A percentile compares a stretch with the other conserved stretches of the same genome.
Conservation (phyloP, 1,140 invertebrate genomes). For the Palaemon carinicauda region DNA sequence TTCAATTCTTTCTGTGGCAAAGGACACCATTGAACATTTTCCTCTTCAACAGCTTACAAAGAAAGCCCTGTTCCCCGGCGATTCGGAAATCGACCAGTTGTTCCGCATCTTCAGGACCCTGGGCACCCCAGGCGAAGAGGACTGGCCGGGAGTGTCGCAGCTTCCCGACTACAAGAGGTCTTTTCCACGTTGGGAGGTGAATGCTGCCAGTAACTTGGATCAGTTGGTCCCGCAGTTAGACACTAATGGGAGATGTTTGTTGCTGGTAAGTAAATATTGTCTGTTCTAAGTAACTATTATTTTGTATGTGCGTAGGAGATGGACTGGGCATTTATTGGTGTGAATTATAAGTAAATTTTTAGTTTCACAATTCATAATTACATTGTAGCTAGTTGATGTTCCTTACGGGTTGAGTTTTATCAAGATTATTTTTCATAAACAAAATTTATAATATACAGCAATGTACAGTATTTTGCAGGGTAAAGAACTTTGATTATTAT, state of each 20-base stretch:
- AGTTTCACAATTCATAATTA: too few relatives aligned
- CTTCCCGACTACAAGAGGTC: conserved; percentile 87
- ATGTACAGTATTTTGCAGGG: too few relatives aligned
- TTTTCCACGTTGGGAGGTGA: conserved; percentile 85
- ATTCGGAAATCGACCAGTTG: conserved; percentile 97
- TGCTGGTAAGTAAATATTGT: conserved; percentile 57
- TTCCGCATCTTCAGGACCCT: conserved; percentile 91
- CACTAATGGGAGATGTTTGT: conserved; percentile 67
- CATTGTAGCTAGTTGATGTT: too few relatives aligned
- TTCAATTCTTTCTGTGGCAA: too few relatives aligned
- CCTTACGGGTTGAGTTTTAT: too few relatives aligned
- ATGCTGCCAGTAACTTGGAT: conserved; percentile 60
- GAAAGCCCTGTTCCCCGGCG: conserved; percentile 87
- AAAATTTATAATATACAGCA: too few relatives aligned
- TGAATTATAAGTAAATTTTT: too few relatives aligned
- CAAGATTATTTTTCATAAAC: too few relatives aligned
- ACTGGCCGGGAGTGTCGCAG: conserved; percentile 84
- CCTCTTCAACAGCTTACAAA: conserved; percentile 73
- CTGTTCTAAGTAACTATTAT: too few relatives aligned
- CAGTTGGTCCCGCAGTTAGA: conserved; percentile 59
- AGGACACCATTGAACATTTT: not conserved
- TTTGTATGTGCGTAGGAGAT: too few relatives aligned
- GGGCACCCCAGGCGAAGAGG: conserved; percentile 85
- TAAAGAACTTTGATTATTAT: too few relatives aligned
- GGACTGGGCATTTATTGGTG: too few relatives aligned